These are phyloP conservation scores for Ectropis crepuscularia DNA, from an alignment of 2,888 invertebrate species.

Conservation along the genomic window DNA sequence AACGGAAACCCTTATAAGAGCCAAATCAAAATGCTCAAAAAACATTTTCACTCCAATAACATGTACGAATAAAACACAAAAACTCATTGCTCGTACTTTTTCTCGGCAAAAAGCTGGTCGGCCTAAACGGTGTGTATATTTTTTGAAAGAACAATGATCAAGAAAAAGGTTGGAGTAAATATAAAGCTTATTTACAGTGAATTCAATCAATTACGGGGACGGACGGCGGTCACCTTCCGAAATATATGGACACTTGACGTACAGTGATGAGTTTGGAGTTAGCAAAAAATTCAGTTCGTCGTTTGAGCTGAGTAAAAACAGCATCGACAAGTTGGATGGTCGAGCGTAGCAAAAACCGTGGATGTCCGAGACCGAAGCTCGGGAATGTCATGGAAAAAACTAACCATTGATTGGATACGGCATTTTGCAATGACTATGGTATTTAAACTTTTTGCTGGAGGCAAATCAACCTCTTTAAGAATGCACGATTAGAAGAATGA, in stretches of 20 bases:
- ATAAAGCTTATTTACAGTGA: constrained; percentile 69
- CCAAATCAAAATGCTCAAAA: constrained; percentile 39
- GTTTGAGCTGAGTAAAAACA: constrained; percentile 71
- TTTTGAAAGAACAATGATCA: constrained; percentile 42
- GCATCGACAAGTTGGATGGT: constrained; percentile 65
- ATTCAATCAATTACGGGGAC: constrained; percentile 77
- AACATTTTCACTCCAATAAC: constrained; percentile 36
- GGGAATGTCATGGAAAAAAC: constrained; percentile 67
- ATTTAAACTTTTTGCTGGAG: constrained; percentile 40
- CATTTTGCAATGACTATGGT: constrained; percentile 60
- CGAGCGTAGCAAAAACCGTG: constrained; percentile 69
- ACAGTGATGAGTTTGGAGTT: constrained; percentile 69
- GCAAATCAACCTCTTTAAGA: constrained; percentile 3
- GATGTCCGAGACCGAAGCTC: constrained; percentile 52
- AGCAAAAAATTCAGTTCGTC: constrained; percentile 70
- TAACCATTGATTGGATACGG: constrained; percentile 71
- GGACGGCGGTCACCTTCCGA: constrained; percentile 66
- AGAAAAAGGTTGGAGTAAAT: constrained; percentile 50
- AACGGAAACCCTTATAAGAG: constrained; percentile 26
- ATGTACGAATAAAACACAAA: constrained; percentile 47
- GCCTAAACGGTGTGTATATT: constrained; percentile 47
- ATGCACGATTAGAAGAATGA: constrained; percentile 2
- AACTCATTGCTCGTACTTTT: constrained; percentile 43
- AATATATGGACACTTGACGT: constrained; percentile 76
- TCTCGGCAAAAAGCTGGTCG: constrained; percentile 47